A percentile compares a stretch with the other conserved stretches of the same genome.
Evolutionary conservation across 37 sponge, comb jelly and placozoan species (phyloP).

Genomic region (Theonella swinhoei): DNA sequence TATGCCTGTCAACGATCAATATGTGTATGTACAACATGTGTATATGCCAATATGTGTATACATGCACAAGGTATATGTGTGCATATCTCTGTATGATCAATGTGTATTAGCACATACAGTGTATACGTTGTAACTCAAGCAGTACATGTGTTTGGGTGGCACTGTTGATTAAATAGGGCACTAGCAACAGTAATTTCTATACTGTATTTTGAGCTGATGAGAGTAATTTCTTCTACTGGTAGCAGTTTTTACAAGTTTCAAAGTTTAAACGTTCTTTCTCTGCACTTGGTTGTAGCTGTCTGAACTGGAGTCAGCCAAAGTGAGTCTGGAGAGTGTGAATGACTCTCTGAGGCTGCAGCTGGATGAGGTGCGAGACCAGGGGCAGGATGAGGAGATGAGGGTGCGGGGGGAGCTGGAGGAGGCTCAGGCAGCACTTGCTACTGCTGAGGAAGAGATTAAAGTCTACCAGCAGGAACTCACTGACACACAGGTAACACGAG

Average conservation of each 20-base stretch:
- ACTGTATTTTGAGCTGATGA: too few relatives aligned
- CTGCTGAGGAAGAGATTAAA: conserved; percentile 31
- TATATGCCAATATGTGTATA: too few relatives aligned
- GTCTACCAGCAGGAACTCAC: conserved; percentile 17
- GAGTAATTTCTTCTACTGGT: too few relatives aligned
- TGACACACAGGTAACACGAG: conserved; percentile 34
- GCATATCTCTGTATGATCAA: too few relatives aligned
- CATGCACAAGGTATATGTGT: too few relatives aligned
- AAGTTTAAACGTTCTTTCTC: too few relatives aligned
- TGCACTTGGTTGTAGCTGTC: conserved; percentile 38
- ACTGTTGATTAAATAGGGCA: too few relatives aligned
- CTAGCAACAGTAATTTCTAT: too few relatives aligned
- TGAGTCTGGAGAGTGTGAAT: conserved; percentile 42
- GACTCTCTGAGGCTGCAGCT: conserved; percentile 47
- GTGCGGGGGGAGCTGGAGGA: conserved; percentile 47
- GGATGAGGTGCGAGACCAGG: conserved; percentile 35
- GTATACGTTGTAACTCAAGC: too few relatives aligned
- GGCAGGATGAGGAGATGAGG: conserved; percentile 20
- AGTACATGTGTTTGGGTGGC: too few relatives aligned
- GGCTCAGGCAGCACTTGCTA: not conserved
- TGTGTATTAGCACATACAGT: too few relatives aligned
- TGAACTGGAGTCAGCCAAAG: conserved; percentile 30
- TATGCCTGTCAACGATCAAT: not conserved
- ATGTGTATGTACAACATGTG: not conserved
- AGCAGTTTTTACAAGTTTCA: too few relatives aligned